These are phyloP conservation scores for Lutjanus erythropterus DNA, from an alignment of 2,113 vertebrate genomes.

Conservation along the genomic window DNA sequence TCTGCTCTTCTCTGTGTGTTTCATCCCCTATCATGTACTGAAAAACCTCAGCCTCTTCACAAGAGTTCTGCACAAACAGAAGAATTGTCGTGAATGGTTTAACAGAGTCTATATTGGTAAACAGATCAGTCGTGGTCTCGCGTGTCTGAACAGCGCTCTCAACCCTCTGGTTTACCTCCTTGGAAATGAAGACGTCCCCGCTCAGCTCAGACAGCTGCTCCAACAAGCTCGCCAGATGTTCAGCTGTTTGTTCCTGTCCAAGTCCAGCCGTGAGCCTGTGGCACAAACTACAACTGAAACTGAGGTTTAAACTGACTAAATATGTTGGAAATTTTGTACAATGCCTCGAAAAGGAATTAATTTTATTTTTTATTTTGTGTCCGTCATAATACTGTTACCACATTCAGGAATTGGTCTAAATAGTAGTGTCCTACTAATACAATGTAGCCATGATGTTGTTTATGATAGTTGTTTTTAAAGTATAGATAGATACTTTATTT, in stretches of 20 bases:
- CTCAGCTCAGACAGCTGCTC: constrained; percentile 32
- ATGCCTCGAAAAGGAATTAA: too few species aligned
- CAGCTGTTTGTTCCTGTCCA: not conserved
- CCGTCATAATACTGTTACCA: too few species aligned
- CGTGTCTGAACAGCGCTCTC: constrained; percentile 86
- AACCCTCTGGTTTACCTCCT: constrained; percentile 88
- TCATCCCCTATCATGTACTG: constrained; percentile 87
- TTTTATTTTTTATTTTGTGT: too few species aligned
- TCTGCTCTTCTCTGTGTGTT: constrained; percentile 87
- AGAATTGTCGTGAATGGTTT: constrained; percentile 60
- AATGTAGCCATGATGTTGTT: too few species aligned
- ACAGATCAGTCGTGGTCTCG: constrained; percentile 85
- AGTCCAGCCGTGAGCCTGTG: fast-evolving
- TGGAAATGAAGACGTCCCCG: constrained; percentile 59
- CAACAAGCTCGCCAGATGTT: not conserved
- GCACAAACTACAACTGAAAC: not conserved
- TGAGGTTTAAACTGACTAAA: not conserved
- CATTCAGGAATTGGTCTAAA: too few species aligned
- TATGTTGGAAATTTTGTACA: constrained; percentile 40
- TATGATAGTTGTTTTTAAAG: too few species aligned
- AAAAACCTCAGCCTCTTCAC: constrained; percentile 85
- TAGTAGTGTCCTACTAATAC: too few species aligned
- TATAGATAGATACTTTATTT: too few species aligned
- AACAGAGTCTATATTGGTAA: constrained; percentile 78
- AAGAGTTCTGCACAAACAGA: constrained; percentile 67